These are phyloP conservation scores for Holacanthus passer DNA, from an alignment of 2,113 vertebrate genomes.

Conservation along the genomic window DNA sequence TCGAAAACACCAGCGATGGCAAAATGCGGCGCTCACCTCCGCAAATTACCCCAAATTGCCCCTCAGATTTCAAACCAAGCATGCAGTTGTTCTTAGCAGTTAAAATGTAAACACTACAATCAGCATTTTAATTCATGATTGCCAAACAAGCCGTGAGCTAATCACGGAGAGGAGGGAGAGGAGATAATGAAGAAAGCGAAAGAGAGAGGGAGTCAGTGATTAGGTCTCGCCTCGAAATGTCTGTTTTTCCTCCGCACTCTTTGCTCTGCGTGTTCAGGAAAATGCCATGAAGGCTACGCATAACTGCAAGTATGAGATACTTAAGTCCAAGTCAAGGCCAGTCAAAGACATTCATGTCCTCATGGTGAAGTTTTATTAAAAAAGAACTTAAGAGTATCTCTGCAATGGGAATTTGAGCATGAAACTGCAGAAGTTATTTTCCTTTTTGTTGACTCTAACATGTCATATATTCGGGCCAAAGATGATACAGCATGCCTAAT, in stretches of 20 bases:
- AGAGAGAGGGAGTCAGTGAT: conserved; percentile 52
- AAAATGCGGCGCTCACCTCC: conserved; percentile 47
- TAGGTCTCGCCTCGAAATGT: conserved; percentile 43
- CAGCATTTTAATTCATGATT: conserved; percentile 76
- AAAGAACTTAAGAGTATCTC: neutral
- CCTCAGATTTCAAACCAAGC: conserved; percentile 58
- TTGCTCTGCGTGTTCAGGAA: conserved; percentile 37
- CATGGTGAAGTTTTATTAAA: neutral
- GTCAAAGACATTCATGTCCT: conserved; percentile 6
- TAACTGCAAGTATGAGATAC: conserved; percentile 22
- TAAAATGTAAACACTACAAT: conserved; percentile 73
- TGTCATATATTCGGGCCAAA: conserved; percentile 9
- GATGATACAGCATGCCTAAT: neutral
- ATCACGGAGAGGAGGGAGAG: conserved; percentile 41
- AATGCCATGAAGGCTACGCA: neutral
- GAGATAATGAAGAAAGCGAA: conserved; percentile 70
- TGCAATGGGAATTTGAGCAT: neutral
- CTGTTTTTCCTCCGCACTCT: conserved; percentile 30
- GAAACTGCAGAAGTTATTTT: neutral
- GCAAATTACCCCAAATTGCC: conserved; percentile 60
- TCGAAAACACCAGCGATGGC: neutral
- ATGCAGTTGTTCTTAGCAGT: conserved; percentile 66
- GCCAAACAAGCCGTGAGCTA: conserved; percentile 75
- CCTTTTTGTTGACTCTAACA: conserved; percentile 14
- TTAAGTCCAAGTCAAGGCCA: conserved; percentile 31